Evolutionary conservation across 2,113 vertebrate genomes (phyloP).

Genomic region (Burhinus bistriatus): DNA sequence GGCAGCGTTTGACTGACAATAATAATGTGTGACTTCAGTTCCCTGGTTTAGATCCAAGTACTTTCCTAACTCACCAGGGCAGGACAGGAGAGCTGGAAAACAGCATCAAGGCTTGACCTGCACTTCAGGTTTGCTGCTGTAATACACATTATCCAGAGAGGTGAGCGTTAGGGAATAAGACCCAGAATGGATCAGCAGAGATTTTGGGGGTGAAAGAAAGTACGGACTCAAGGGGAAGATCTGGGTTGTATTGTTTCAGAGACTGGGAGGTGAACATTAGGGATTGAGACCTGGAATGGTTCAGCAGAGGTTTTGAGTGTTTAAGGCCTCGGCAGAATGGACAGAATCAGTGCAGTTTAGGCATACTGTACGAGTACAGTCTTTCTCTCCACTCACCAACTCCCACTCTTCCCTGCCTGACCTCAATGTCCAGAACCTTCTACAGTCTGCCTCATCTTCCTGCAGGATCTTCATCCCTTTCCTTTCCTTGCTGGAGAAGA

Average conservation of each 20-base stretch:
- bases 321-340: neutral
- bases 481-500: neutral
- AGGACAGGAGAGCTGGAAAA: neutral
- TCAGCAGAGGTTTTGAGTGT: neutral
- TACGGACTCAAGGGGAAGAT: no score
- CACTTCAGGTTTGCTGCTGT: neutral
- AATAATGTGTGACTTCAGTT: neutral
- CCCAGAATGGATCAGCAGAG: neutral
- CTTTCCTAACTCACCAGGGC: neutral
- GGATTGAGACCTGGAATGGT: neutral
- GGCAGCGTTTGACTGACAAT: neutral
- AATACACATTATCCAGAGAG: neutral
- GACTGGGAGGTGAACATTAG: neutral
- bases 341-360: neutral
- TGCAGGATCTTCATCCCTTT: neutral
- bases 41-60: neutral
- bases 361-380: neutral
- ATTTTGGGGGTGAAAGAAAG: neutral
- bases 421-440: neutral
- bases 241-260: no score
- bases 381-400: no score
- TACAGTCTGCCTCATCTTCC: neutral
- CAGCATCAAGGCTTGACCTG: neutral
- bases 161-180: neutral
- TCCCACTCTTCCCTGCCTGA: neutral